Percentiles rank a stretch among this genome's conserved stretches.
Conservation (phyloP, 53 echinoderm and acorn worm genomes). For the Pentamera pediparva region DNA sequence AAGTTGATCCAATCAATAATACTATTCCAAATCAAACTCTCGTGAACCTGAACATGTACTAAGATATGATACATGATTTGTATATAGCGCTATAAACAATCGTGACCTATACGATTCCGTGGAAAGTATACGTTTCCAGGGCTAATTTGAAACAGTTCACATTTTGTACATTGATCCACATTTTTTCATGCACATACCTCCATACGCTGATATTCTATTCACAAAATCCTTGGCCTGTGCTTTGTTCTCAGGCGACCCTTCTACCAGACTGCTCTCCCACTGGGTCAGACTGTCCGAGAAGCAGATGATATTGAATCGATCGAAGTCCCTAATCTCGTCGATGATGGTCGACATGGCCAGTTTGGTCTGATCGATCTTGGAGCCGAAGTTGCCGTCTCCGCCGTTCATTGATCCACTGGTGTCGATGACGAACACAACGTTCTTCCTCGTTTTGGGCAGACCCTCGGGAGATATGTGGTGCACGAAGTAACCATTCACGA, state of each 20-base stretch:
- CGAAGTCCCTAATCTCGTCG: conserved; percentile 64
- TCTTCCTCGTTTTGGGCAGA: conserved; percentile 60
- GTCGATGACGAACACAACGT: conserved; percentile 82
- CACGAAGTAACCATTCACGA: conserved; percentile 94
- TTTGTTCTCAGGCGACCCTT: conserved; percentile 30
- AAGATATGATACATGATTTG: no score
- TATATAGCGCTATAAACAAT: no score
- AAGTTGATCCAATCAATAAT: no score
- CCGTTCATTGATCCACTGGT: conserved; percentile 85
- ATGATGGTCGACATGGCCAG: conserved; percentile 71
- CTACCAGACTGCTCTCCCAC: conserved; percentile 33
- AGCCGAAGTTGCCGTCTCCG: not conserved
- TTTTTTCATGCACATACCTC: no score
- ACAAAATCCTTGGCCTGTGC: conserved; percentile 24
- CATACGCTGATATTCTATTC: conserved; percentile 8
- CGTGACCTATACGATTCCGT: no score
- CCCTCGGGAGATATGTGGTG: conserved; percentile 87
- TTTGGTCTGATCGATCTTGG: conserved; percentile 68
- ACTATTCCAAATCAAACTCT: no score
- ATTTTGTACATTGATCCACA: no score
- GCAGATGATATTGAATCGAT: conserved; percentile 50
- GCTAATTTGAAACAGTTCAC: no score
- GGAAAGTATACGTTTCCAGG: no score
- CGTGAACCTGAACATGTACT: no score
- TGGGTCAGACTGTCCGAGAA: not conserved